Evolutionary conservation across 2,888 invertebrate species (phyloP).

Genomic region (Amblyjoppa proteus): DNA sequence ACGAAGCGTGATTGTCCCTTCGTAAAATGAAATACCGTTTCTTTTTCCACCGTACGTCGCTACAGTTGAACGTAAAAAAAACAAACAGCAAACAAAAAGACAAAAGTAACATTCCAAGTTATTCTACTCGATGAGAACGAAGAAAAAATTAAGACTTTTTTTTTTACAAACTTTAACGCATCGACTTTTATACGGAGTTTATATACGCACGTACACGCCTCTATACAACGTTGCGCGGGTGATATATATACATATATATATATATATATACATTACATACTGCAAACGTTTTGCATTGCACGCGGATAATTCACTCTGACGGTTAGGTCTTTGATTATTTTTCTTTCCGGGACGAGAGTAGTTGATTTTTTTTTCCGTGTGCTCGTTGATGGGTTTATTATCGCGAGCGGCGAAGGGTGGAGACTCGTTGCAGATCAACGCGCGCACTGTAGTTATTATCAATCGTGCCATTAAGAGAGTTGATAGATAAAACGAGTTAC

Average conservation of each 20-base stretch:
- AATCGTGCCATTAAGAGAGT: conserved; percentile 64
- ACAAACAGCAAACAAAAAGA: conserved; percentile 22
- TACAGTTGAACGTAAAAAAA: neutral
- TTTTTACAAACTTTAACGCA: conserved; percentile 37
- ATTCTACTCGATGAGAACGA: conserved; percentile 20
- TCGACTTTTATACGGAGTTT: conserved; percentile 56
- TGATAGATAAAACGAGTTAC: conserved; percentile 39
- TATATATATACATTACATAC: conserved; percentile 20
- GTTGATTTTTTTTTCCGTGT: conserved; percentile 30
- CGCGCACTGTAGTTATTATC: conserved; percentile 55
- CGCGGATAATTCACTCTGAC: conserved; percentile 25
- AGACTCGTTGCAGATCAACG: conserved; percentile 38
- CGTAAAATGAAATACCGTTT: conserved; percentile 23
- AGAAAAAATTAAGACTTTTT: conserved; percentile 5
- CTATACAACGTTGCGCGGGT: conserved; percentile 43
- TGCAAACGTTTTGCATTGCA: conserved; percentile 18
- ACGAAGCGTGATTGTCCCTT: conserved; percentile 39
- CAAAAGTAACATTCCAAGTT: conserved; percentile 50
- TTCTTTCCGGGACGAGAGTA: conserved; percentile 35
- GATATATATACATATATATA: conserved; percentile 23
- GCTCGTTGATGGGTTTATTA: conserved; percentile 52
- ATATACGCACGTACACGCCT: conserved; percentile 43
- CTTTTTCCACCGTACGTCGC: conserved; percentile 16
- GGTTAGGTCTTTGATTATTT: conserved; percentile 37
- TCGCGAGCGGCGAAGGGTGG: neutral